A percentile compares a stretch with the other conserved stretches of the same genome.
Evolutionary conservation across 2,888 invertebrate species (phyloP).

Genomic region (Drosophila meridionalis): DNA sequence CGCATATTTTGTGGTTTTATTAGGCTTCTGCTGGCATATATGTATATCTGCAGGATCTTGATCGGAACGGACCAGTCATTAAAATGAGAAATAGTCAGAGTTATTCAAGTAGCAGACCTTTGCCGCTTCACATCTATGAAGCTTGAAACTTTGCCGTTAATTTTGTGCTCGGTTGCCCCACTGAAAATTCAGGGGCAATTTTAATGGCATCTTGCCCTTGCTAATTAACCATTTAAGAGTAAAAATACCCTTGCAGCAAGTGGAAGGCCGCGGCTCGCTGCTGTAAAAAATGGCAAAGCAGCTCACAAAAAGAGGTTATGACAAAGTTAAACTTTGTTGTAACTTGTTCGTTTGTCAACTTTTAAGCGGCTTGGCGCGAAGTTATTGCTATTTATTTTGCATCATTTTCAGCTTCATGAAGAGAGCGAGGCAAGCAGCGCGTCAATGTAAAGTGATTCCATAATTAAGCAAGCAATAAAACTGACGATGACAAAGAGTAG

Average conservation of each 20-base stretch:
- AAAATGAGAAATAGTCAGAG: conserved; percentile 2
- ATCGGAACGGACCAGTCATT: neutral
- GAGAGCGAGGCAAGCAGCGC: conserved; percentile 43
- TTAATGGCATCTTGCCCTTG: conserved; percentile 38
- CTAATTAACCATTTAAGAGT: conserved; percentile 67
- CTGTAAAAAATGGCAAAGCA: conserved; percentile 39
- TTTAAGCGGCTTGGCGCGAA: conserved; percentile 76
- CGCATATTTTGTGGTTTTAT: neutral
- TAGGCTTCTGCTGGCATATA: neutral
- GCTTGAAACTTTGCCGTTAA: neutral
- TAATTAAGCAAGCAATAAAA: conserved; percentile 76
- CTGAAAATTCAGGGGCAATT: conserved; percentile 8
- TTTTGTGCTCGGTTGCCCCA: conserved; percentile 1
- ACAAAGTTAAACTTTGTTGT: conserved; percentile 75
- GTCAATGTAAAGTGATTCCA: conserved; percentile 79
- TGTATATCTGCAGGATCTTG: neutral
- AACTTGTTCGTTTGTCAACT: conserved; percentile 72
- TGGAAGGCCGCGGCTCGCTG: conserved; percentile 1
- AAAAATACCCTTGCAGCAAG: conserved; percentile 17
- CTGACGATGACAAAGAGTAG: conserved; percentile 47
- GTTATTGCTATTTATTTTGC: conserved; percentile 79
- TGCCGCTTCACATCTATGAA: neutral
- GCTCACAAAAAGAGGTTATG: conserved; percentile 60
- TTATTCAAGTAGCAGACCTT: neutral
- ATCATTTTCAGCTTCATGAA: conserved; percentile 67